Evolutionary conservation across 2,888 invertebrate genomes (phyloP).

Genomic region (Diaphora mendica): DNA sequence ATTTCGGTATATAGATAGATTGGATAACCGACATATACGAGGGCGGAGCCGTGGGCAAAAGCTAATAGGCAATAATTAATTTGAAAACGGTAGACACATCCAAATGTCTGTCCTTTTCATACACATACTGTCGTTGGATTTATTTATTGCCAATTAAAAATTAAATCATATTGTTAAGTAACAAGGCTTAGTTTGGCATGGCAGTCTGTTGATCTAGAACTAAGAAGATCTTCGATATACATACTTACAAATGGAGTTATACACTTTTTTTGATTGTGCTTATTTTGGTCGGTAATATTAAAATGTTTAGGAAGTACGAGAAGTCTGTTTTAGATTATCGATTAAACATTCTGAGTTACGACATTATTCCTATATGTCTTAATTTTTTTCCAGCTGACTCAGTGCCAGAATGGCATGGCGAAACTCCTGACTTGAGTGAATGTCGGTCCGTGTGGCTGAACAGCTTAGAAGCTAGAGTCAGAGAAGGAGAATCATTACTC

Average conservation of each 20-base stretch:
- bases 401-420: conserved; percentile 90
- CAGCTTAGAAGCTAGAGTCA: conserved; percentile 92
- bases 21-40: too few species aligned
- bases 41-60: too few species aligned
- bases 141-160: neutral
- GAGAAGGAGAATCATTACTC: conserved; percentile 91
- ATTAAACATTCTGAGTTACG: neutral
- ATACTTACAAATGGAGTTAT: too few species aligned
- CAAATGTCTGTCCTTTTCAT: too few species aligned
- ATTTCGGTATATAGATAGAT: too few species aligned
- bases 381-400: conserved; percentile 64
- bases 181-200: neutral
- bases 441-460: conserved; percentile 96
- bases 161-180: neutral
- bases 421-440: conserved; percentile 94
- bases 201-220: neutral
- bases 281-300: neutral
- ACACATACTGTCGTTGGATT: too few species aligned
- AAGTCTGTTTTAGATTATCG: too few species aligned
- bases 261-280: too few species aligned
- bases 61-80: too few species aligned
- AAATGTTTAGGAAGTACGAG: neutral
- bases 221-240: neutral
- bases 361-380: conserved; percentile 8
- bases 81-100: neutral